A percentile compares a stretch with the other conserved stretches of the same genome.
Evolutionary conservation across 2,113 vertebrate species (phyloP).

Genomic region (Barbus barbus): DNA sequence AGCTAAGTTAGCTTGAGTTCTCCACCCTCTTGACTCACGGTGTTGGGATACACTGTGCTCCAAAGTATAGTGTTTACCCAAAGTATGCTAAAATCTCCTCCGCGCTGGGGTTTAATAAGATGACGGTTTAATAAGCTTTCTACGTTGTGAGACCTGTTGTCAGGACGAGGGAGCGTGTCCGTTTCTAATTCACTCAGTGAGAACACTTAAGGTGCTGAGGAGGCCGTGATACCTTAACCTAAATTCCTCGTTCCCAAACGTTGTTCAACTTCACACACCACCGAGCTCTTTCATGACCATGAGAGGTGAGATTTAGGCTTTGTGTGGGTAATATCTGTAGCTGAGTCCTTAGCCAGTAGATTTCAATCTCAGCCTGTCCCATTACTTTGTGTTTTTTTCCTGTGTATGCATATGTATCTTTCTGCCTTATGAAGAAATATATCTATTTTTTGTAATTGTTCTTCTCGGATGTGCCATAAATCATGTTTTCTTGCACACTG

Average conservation of each 20-base stretch:
- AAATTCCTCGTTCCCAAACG: not conserved
- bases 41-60: not conserved
- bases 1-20: slow-evolving; percentile 13
- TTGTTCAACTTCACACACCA: slow-evolving; percentile 19
- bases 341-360: slow-evolving; percentile 42
- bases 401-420: slow-evolving; percentile 72
- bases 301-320: slow-evolving; percentile 41
- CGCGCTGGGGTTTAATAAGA: not conserved
- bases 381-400: slow-evolving; percentile 73
- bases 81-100: slow-evolving; percentile 3
- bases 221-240: slow-evolving; percentile 38
- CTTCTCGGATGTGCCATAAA: slow-evolving; percentile 79
- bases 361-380: slow-evolving; percentile 59
- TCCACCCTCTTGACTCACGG: slow-evolving; percentile 22
- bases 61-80: not conserved
- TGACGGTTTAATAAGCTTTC: not conserved
- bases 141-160: slow-evolving; percentile 22
- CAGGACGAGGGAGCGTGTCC: slow-evolving; percentile 53
- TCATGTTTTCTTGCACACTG: slow-evolving; percentile 82
- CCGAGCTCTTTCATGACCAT: slow-evolving; percentile 14
- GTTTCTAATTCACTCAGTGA: slow-evolving; percentile 54
- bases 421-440: slow-evolving; percentile 78
- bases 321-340: slow-evolving; percentile 39
- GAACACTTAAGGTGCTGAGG: slow-evolving; percentile 46
- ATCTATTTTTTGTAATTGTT: slow-evolving; percentile 81